Evolutionary conservation across 2,797 vertebrate species (phyloP), one percentile per base, ranked within the genome.

Genomic region (Alcedo atthis): DNA sequence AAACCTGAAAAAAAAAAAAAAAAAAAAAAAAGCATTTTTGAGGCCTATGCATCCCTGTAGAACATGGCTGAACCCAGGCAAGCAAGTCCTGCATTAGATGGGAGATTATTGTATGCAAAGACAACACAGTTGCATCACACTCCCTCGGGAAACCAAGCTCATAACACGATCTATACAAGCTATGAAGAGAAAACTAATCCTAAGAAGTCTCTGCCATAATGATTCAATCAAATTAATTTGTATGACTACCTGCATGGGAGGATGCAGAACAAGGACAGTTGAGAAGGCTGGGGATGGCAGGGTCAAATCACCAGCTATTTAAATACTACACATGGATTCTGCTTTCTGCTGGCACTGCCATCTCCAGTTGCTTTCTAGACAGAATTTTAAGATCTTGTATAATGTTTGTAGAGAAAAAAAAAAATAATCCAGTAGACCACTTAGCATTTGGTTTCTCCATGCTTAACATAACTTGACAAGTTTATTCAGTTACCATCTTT

Each of bases 381-480:
- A 86, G 83, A 74, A 81, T 68, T 67, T 86, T 19, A 92, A 94
- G 35, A 76, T 74, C 66, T 73, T 8, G 0, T 49, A 71, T 67
- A 59, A 90, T 4, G 4, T 28, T 87, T 94, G 21, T 26, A 90
- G 74, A 91, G 35, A 74, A 76, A 30, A 51, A 89, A 62, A 45
- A 74, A 61, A 58, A 53, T 35, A 80, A 68, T 57, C 37, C 46
- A 89, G 22, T 28, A 54, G 37, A 67, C 51, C 3, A 46, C 12
- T 53, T 35, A 35, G 24, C 25, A 66, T 89, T 64, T 28, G 51
- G 8, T 74, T 32, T 46, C 32, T 70, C 49, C 15, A 13, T 7
- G 8, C 35, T 21, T 55, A 74, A 64, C 16, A 16, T 46, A 61
- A 32, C 89, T 62, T 43, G 25, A 30, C 43, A 82, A 30, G 40